Percentiles rank a stretch among this genome's conserved stretches.
Evolutionary conservation across 1,140 invertebrate species (phyloP).

Genomic region (Agrilus planipennis): DNA sequence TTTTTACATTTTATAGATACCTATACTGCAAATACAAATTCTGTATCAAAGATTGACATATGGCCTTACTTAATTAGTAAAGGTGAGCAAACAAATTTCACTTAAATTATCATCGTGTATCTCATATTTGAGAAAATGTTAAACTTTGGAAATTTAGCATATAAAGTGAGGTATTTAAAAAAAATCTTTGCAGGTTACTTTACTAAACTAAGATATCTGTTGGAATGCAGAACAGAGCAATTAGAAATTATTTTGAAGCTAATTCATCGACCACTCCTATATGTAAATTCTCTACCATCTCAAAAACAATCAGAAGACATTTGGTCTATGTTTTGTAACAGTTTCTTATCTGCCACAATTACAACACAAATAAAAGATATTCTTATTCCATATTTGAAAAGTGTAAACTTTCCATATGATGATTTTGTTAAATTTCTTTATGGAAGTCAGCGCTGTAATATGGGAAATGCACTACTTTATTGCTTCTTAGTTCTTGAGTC

Average conservation of each 20-base stretch:
- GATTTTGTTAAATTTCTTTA: conserved; percentile 38
- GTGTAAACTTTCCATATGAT: conserved; percentile 37
- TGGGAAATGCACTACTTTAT: conserved; percentile 40
- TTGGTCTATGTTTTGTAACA: conserved; percentile 30
- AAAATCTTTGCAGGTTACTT: conserved; percentile 52
- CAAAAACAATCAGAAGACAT: conserved; percentile 19
- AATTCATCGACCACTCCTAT: conserved; percentile 57
- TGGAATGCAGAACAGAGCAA: conserved; percentile 46
- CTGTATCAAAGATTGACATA: conserved; percentile 5
- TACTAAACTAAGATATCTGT: conserved; percentile 49
- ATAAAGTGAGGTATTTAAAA: conserved; percentile 8
- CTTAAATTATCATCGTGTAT: conserved; percentile 5
- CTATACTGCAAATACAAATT: conserved; percentile 12
- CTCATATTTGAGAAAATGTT: too few species aligned
- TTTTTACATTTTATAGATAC: conserved; percentile 17
- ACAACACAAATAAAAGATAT: conserved; percentile 35
- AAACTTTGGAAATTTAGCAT: background rate
- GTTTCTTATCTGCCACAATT: conserved; percentile 27
- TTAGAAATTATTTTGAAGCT: conserved; percentile 65
- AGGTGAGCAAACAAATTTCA: conserved; percentile 9
- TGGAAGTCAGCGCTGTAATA: conserved; percentile 24
- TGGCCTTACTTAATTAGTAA: conserved; percentile 7
- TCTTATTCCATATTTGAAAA: conserved; percentile 39
- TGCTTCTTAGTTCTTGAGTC: conserved; percentile 56
- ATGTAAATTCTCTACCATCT: conserved; percentile 24